Base-by-base conservation (phyloP, 2,113 vertebrate species). In the Colaptes auratus region DNA sequence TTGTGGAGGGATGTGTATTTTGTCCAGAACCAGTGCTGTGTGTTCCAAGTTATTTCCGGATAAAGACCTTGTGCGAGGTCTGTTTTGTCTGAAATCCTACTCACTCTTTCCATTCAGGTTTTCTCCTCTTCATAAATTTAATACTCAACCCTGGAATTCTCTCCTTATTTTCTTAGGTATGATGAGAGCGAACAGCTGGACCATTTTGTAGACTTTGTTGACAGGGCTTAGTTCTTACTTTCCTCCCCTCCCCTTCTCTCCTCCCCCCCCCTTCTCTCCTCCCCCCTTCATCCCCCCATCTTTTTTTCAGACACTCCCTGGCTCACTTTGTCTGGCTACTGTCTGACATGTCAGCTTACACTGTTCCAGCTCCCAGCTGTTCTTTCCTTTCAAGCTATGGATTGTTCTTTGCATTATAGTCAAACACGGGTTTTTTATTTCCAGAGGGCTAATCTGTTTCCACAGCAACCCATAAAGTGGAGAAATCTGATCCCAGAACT, bases 291-390 rank as follows among this genome's bases (percentile, higher is more conserved):
- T 10, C 7, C 16, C 7, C 16, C 50, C 50, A 13, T 33, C 44
- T 73, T 80, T 74, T 93, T 86, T 71, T 93, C 96, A 97, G 97
- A 97, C 97, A 80, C 95, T 55, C 84, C 92, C 95, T 97, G 90
- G 95, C 93, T 97, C 91, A 64, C 95, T 96, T 95, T 97, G 97
- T 98, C 97, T 98, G 97, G 97, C 97, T 97, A 97, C 97, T 96
- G 97, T 98, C 98, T 98, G 97, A 97, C 97, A 97, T 97, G 97
- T 97, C 96, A 97, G 95, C 91, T 96, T 90, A 90, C 88, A 86
- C 95, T 95, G 9, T 88, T 96, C 96, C 94, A 96, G 3, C 78
- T 96, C 95, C 97, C 97, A 98, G 98, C 97, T 98, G 97, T 97
- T 98, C 93, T 89, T 95, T 94, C 93, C 93, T 97, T 98, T 98